Base-by-base conservation (phyloP, 2,888 invertebrate species). In the Aproaerema taeniolella region DNA sequence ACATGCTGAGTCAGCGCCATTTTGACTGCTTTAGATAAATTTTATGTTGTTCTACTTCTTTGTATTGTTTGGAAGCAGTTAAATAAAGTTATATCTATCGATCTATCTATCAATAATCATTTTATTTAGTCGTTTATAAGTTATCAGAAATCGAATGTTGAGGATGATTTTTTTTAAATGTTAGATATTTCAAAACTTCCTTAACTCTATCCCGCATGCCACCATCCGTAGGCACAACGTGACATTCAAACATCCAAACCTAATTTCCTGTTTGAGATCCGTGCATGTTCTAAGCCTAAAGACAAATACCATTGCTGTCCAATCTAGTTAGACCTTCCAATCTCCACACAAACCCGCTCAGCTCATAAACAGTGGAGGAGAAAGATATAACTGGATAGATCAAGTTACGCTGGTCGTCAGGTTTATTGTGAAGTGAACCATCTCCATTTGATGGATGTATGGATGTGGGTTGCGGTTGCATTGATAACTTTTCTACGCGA, bases 201-300 rank as follows among this genome's bases (percentile, higher is more conserved):
- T 20, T 20, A 8, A 20, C 20, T 8, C 20, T 8, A 20, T 8
- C 4, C 20, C 8, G 20, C 20, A 6, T 20, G 54, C 63, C 45
- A 17, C 61, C 55, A 45, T 67, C 70, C 53, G 60, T 52, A 53
- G 49, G 65, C 61, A 61, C 53, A 58, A 49, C 47, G 52, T 49
- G 64, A 64, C 68, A 72, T 73, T 71, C 76, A 76, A 76, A 81
- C 76, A 75, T 72, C 73, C 75, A 83, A 85, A 85, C 82, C 80
- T 83, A 85, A 85, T 85, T 85, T 85, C 85, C 85, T 81, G 82
- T 82, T 83, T 82, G 74, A 82, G 82, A 79, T 82, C 79, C 69
- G 68, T 53, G 54, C 65, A 64, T 60, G 66, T 61, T 74, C 69
- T 76, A 66, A 73, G 69, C 78, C 75, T 69, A 72, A 80, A 82